phyloP scores from a whole-genome alignment of 1,140 invertebrate species.

The Drosophila pachea region DNA sequence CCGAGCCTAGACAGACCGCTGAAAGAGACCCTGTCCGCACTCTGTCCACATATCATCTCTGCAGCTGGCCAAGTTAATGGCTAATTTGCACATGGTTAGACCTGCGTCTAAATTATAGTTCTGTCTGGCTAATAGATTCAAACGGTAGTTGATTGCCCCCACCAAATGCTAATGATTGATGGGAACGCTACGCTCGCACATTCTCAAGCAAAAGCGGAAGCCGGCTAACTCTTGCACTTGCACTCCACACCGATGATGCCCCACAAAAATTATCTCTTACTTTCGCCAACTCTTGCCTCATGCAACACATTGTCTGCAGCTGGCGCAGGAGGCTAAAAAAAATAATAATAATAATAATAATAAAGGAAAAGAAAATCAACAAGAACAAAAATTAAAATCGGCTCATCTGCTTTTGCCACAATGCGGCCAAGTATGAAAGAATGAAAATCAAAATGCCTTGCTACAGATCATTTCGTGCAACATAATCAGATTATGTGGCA shows the following conservation, averaged over 20 bases:
- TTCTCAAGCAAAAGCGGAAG: neutral
- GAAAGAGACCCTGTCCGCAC: slow-evolving; percentile 3
- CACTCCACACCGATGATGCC: too few relatives aligned
- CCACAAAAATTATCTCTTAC: neutral
- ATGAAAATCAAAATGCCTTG: slow-evolving; percentile 57
- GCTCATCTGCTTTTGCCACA: too few relatives aligned
- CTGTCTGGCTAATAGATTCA: slow-evolving; percentile 55
- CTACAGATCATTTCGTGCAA: slow-evolving; percentile 45
- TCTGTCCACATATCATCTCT: neutral
- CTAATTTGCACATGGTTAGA: slow-evolving; percentile 64
- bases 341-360: too few relatives aligned
- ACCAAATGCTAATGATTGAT: neutral
- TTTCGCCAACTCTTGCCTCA: slow-evolving; percentile 15
- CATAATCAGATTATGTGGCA: slow-evolving; percentile 70
- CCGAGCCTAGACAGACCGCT: neutral
- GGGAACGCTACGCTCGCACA: neutral
- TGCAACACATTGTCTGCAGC: slow-evolving; percentile 39
- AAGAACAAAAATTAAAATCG: slow-evolving; percentile 35
- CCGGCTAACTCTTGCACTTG: neutral
- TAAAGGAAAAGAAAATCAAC: too few relatives aligned
- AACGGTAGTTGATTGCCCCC: slow-evolving; percentile 61
- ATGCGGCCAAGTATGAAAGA: slow-evolving; percentile 1
- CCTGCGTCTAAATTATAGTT: slow-evolving; percentile 55
- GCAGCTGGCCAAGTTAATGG: slow-evolving; percentile 51
- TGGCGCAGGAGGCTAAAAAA: slow-evolving; percentile 46